A percentile compares a stretch with the other conserved stretches of the same genome.
These are phyloP conservation scores for Drosophila athabasca DNA, from an alignment of 1,140 invertebrate genomes.

Conservation along the genomic window DNA sequence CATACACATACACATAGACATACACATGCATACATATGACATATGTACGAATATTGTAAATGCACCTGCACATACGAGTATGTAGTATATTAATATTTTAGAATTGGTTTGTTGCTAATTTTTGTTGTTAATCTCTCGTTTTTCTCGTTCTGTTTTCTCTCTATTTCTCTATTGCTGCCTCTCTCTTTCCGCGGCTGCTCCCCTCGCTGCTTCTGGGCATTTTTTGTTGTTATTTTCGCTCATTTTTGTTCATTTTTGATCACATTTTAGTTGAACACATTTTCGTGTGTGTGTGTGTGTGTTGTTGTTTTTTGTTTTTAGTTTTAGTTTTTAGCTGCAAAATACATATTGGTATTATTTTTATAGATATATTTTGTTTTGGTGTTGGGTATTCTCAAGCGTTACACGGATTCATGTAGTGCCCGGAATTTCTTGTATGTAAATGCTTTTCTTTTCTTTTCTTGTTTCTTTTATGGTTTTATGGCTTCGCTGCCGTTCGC, in stretches of 20 bases:
- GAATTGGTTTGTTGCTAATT: slow-evolving; percentile 26
- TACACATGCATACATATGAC: slow-evolving; percentile 12
- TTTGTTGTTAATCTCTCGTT: background rate
- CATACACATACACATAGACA: slow-evolving; percentile 20
- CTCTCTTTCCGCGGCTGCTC: background rate
- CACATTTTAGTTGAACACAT: slow-evolving; percentile 42
- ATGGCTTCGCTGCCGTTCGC: background rate
- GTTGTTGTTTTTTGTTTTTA: slow-evolving; percentile 19
- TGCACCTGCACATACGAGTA: slow-evolving; percentile 16
- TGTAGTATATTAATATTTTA: slow-evolving; percentile 19
- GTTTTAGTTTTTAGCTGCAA: too few relatives aligned
- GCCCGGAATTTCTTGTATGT: too few relatives aligned
- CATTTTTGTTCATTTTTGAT: slow-evolving; percentile 48
- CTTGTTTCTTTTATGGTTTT: slow-evolving; percentile 5
- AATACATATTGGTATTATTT: too few relatives aligned
- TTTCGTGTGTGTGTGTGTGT: background rate
- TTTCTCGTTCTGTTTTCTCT: slow-evolving; percentile 1
- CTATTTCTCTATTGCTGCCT: slow-evolving; percentile 7
- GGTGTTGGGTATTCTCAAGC: too few relatives aligned
- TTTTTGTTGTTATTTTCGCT: slow-evolving; percentile 25
- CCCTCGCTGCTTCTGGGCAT: slow-evolving; percentile 1
- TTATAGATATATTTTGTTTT: too few relatives aligned
- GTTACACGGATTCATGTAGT: too few relatives aligned
- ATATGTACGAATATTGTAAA: slow-evolving; percentile 29
- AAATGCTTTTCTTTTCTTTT: background rate